Base-by-base conservation (phyloP, 2,888 invertebrate species). In the Amblyjoppa proteus region DNA sequence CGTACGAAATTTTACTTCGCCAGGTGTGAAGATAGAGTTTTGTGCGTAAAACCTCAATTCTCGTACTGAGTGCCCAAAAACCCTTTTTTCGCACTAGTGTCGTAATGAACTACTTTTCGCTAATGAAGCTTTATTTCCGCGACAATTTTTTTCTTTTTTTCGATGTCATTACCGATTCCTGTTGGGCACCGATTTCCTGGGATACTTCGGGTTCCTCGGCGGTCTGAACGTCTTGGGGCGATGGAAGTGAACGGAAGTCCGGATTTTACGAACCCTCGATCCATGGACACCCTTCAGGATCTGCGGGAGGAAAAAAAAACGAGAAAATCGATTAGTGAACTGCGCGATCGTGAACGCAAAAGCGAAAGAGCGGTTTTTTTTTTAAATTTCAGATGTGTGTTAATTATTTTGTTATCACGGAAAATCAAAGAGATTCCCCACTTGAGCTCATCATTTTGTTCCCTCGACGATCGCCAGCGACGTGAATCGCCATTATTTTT, bases 201-300 rank as follows among this genome's bases (percentile, higher is more conserved):
- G 98, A 94, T 99, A 99, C 95, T 98, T 99, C 0, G 99, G 99
- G 87, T 97, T 96, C 91, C 99, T 96, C 13, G 98, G 97, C 85
- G 98, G 96, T 92, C 97, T 97, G 95, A 99, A 96, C 66, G 99
- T 99, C 93, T 97, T 98, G 16, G 99, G 99, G 88, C 98, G 96
- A 92, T 97, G 97, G 96, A 99, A 99, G 93, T 98, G 98, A 89
- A 99, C 99, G 5, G 98, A 97, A 64, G 98, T 99, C 93, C 99
- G 97, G 91, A 99, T 97, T 95, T 99, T 98, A 88, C 98, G 96
- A 13, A 96, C 96, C 81, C 98, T 96, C 82, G 98, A 98, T 91
- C 98, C 98, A 95, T 98, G 97, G 91, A 97, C 96, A 88, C 99
- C 99, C 94, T 98, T 98, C 89, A 98, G 96, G 83, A 99, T 97